Evolutionary conservation across 1,140 invertebrate genomes (phyloP).

Genomic region (Belonocnema kinseyi): DNA sequence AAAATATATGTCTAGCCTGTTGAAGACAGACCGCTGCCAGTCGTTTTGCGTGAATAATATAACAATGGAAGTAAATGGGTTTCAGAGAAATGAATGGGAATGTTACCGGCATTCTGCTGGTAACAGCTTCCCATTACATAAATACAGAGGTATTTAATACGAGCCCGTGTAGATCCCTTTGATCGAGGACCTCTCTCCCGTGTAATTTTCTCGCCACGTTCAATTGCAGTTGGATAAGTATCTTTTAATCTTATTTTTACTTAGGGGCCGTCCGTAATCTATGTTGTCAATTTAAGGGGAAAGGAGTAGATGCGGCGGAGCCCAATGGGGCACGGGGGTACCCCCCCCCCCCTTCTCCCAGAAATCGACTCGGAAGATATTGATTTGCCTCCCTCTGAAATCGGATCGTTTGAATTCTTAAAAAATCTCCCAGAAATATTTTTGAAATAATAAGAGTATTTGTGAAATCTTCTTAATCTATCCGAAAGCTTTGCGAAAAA

Average conservation of each 20-base stretch:
- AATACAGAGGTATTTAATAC: constrained; percentile 23
- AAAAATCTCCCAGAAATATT: too few species aligned
- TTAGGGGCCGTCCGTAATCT: not conserved
- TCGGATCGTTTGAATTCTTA: too few species aligned
- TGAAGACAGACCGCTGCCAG: constrained; percentile 24
- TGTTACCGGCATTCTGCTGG: constrained; percentile 11
- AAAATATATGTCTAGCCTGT: constrained; percentile 5
- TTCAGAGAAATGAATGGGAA: constrained; percentile 17
- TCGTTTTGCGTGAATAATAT: constrained; percentile 31
- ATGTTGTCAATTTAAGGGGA: too few species aligned
- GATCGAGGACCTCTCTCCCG: constrained; percentile 14
- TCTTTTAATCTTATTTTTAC: constrained; percentile 28
- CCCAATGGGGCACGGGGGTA: too few species aligned
- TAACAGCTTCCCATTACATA: constrained; percentile 30
- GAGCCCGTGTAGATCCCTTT: constrained; percentile 14
- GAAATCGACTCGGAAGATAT: too few species aligned
- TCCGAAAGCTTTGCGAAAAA: too few species aligned
- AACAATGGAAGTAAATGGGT: constrained; percentile 30
- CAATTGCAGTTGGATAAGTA: constrained; percentile 16
- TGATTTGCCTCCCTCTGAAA: too few species aligned
- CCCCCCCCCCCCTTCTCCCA: too few species aligned
- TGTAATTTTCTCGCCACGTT: constrained; percentile 28
- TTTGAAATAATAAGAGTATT: too few species aligned
- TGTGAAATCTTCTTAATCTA: too few species aligned
- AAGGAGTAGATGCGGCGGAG: too few species aligned